Evolutionary conservation across 2,888 invertebrate species (phyloP).

Genomic region (Timema cristinae): DNA sequence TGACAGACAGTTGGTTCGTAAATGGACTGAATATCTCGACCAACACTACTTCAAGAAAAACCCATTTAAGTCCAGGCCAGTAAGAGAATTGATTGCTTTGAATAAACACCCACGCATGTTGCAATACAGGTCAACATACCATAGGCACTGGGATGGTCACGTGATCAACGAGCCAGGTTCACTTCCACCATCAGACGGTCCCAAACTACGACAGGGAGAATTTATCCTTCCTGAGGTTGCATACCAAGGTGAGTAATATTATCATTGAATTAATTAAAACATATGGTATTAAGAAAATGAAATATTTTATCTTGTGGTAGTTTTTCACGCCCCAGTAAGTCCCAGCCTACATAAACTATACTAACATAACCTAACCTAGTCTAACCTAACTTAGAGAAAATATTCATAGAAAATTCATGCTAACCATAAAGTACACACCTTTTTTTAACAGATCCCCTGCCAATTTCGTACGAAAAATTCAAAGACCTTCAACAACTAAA

Average conservation of each 20-base stretch:
- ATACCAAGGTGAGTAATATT: constrained; percentile 1
- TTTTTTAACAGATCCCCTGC: neutral
- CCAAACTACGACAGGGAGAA: neutral
- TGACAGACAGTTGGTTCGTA: neutral
- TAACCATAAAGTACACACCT: too few relatives aligned
- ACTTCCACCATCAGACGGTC: neutral
- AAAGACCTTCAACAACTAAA: too few relatives aligned
- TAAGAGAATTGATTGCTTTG: neutral
- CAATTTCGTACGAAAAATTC: too few relatives aligned
- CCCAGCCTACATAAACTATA: too few relatives aligned
- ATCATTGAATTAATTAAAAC: too few relatives aligned
- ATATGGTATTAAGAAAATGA: too few relatives aligned
- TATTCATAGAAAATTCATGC: too few relatives aligned
- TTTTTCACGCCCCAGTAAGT: too few relatives aligned
- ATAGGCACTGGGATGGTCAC: neutral
- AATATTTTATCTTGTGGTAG: too few relatives aligned
- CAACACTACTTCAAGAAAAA: neutral
- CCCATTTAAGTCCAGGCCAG: neutral
- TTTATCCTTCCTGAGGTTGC: neutral
- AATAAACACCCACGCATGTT: neutral
- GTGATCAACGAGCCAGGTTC: neutral
- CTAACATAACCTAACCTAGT: too few relatives aligned
- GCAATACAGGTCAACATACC: neutral
- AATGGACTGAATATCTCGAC: neutral
- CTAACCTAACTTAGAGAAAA: too few relatives aligned